Evolutionary conservation across 2,113 vertebrate genomes (phyloP).

Genomic region (Numida meleagris): DNA sequence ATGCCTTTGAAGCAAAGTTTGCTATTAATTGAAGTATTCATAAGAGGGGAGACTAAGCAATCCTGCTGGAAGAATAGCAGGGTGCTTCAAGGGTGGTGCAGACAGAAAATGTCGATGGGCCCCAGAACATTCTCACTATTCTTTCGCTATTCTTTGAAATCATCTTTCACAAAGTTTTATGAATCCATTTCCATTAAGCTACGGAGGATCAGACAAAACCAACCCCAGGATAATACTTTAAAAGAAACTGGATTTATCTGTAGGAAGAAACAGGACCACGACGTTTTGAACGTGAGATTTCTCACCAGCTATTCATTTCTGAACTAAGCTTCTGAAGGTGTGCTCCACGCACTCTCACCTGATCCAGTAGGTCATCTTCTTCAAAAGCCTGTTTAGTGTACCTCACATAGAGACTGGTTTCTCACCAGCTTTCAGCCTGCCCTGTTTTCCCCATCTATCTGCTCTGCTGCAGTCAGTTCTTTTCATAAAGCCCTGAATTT

Average conservation of each 20-base stretch:
- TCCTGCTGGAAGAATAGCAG: background rate
- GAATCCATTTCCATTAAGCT: background rate
- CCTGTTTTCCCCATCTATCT: background rate
- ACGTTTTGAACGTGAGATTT: accelerated
- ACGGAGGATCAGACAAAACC: background rate
- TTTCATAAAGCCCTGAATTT: background rate
- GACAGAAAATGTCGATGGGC: background rate
- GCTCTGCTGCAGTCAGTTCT: background rate
- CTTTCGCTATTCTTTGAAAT: background rate
- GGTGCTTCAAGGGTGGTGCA: background rate
- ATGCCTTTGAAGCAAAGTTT: background rate
- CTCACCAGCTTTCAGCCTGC: background rate
- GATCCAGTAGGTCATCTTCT: background rate
- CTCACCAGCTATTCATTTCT: background rate
- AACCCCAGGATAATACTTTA: background rate
- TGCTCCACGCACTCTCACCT: background rate
- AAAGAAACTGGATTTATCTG: background rate
- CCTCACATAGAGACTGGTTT: background rate
- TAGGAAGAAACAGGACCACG: background rate
- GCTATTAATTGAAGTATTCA: background rate
- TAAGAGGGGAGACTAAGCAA: background rate
- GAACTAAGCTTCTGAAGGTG: background rate
- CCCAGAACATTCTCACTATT: background rate
- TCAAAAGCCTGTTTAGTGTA: background rate
- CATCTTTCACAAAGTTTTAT: background rate